Conservation (phyloP, 2,113 vertebrate species). For the Eclectus roratus region DNA sequence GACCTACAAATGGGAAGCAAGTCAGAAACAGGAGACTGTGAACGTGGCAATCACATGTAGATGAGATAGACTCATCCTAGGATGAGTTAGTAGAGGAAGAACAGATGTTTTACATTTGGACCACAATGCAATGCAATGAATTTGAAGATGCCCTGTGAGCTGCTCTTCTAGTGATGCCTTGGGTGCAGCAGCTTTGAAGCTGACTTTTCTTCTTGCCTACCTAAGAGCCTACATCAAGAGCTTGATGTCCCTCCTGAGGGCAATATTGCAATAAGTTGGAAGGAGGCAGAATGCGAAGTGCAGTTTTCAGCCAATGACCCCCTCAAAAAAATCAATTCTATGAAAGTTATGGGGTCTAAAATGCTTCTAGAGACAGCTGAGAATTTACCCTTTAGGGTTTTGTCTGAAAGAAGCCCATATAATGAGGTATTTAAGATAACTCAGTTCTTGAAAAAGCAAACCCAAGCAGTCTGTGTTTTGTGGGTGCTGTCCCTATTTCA, state of each 20-base stretch:
- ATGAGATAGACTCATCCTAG: background rate
- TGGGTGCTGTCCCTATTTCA: background rate
- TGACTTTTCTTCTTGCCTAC: fast-evolving
- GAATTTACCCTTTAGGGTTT: background rate
- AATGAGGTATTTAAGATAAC: background rate
- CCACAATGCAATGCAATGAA: background rate
- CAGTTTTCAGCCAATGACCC: background rate
- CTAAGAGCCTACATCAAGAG: background rate
- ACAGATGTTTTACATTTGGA: background rate
- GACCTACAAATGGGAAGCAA: background rate
- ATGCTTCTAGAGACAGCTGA: background rate
- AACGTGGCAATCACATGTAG: background rate
- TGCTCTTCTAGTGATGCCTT: background rate
- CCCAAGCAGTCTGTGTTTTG: background rate
- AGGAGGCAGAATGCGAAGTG: background rate
- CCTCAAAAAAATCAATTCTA: background rate
- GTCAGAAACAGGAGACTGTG: background rate
- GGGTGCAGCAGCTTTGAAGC: background rate
- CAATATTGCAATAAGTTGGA: background rate
- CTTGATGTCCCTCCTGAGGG: background rate
- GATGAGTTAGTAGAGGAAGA: background rate
- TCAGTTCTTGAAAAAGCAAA: background rate
- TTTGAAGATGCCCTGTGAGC: background rate
- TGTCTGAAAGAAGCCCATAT: background rate
- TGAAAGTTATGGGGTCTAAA: background rate